Percentiles rank a stretch among this genome's conserved stretches.
Conservation (phyloP, 1,140 invertebrate genomes). For the Drosophila biarmipes region DNA sequence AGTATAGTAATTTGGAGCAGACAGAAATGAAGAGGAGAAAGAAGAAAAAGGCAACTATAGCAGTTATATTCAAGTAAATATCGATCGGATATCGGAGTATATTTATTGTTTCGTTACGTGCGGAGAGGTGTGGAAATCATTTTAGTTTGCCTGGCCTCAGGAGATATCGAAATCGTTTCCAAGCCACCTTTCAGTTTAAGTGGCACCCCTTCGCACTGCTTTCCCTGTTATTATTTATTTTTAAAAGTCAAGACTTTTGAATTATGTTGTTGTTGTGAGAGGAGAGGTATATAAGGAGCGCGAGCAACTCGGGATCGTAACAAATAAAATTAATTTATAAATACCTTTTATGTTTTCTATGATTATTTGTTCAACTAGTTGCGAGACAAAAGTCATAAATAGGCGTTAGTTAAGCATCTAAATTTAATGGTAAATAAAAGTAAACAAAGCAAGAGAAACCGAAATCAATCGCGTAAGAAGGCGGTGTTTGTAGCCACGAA, state of each 20-base stretch:
- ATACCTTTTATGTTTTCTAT: constrained; percentile 58
- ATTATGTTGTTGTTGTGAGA: constrained; percentile 72
- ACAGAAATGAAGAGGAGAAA: constrained; percentile 36
- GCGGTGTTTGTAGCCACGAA: constrained; percentile 53
- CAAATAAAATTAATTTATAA: constrained; percentile 49
- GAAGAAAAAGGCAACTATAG: constrained; percentile 57
- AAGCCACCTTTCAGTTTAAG: constrained; percentile 41
- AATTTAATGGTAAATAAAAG: constrained; percentile 56
- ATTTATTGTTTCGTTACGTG: constrained; percentile 49
- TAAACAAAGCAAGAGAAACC: constrained; percentile 34
- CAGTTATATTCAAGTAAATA: constrained; percentile 51
- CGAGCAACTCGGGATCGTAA: constrained; percentile 47
- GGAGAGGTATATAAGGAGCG: constrained; percentile 19
- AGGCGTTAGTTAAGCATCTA: constrained; percentile 59
- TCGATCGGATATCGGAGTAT: constrained; percentile 32
- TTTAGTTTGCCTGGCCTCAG: constrained; percentile 19
- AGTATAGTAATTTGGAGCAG: constrained; percentile 60
- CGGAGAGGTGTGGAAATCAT: constrained; percentile 21
- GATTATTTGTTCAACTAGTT: constrained; percentile 68
- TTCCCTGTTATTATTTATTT: constrained; percentile 76
- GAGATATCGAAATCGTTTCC: constrained; percentile 17
- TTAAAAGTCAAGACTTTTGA: constrained; percentile 65
- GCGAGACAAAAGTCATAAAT: constrained; percentile 76
- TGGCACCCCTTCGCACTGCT: constrained; percentile 42
- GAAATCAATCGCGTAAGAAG: constrained; percentile 41